Evolutionary conservation across 2,797 vertebrate genomes (phyloP).

Genomic region (Sebastes diploproa): DNA sequence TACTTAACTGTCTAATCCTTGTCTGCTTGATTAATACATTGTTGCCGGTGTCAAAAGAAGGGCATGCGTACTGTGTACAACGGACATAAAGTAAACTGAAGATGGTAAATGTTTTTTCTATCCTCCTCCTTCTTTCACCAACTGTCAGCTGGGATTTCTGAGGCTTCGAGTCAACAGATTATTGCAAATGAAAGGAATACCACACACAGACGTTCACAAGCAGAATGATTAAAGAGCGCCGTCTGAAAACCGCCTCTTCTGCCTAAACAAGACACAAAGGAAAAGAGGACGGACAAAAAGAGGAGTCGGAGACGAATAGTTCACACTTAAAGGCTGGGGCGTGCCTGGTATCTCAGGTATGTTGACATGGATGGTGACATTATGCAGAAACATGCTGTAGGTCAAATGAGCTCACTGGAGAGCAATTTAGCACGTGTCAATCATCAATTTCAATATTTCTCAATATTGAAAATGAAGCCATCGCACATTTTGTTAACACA

Average conservation of each 20-base stretch:
- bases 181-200: constrained; percentile 38
- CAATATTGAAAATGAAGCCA: background rate
- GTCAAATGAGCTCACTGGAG: constrained; percentile 11
- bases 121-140: background rate
- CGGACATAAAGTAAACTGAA: constrained; percentile 17
- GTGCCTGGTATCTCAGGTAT: constrained; percentile 32
- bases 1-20: constrained; percentile 29
- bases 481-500: background rate
- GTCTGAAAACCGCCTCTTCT: background rate
- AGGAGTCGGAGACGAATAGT: background rate
- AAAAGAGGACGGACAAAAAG: constrained; percentile 3
- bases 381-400: constrained; percentile 3
- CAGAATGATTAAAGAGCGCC: background rate
- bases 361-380: constrained; percentile 25
- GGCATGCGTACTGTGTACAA: background rate
- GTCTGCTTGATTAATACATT: constrained; percentile 37
- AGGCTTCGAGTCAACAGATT: constrained; percentile 44
- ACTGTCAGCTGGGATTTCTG: constrained; percentile 27
- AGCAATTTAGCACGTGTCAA: background rate
- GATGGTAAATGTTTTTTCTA: constrained; percentile 23
- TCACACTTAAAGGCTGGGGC: background rate
- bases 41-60: constrained; percentile 29
- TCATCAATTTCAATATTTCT: background rate
- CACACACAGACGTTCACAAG: constrained; percentile 19
- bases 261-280: background rate